These are phyloP conservation scores for Pseudorhiza aurosa DNA, from an alignment of 30 jellyfish, hydroid and myxozoan genomes.

Conservation along the genomic window DNA sequence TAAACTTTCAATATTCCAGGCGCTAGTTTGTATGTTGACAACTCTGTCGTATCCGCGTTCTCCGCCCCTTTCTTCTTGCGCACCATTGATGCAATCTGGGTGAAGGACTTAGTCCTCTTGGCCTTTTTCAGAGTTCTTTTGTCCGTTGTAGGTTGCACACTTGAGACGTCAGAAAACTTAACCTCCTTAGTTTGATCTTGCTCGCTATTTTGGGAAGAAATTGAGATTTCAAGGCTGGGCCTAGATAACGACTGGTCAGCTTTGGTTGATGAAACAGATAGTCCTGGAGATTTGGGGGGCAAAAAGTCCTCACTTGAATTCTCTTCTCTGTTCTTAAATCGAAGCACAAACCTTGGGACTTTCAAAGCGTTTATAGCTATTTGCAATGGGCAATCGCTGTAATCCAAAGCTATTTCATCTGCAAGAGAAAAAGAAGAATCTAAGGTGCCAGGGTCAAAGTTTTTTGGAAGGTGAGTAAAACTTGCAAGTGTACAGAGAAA, in stretches of 20 bases:
- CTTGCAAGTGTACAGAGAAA: too few relatives aligned
- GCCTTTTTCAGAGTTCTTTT: slow-evolving; percentile 11
- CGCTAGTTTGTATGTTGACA: slow-evolving; percentile 89
- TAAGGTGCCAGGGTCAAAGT: too few relatives aligned
- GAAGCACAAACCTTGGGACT: slow-evolving; percentile 88
- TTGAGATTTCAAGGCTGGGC: too few relatives aligned
- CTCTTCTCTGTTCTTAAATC: slow-evolving; percentile 19
- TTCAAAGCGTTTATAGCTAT: slow-evolving; percentile 89
- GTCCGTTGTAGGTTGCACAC: too few relatives aligned
- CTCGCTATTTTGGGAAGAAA: too few relatives aligned
- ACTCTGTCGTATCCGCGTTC: slow-evolving; percentile 76
- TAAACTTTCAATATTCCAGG: slow-evolving; percentile 96
- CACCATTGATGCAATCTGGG: slow-evolving; percentile 66
- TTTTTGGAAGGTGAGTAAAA: too few relatives aligned
- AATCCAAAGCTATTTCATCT: slow-evolving; percentile 79
- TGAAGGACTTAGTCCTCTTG: slow-evolving; percentile 38
- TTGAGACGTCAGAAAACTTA: too few relatives aligned
- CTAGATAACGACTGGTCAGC: background rate
- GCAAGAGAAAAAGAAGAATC: too few relatives aligned
- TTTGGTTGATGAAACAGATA: background rate
- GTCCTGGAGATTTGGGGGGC: background rate
- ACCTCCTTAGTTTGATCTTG: too few relatives aligned
- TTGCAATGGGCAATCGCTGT: slow-evolving; percentile 86
- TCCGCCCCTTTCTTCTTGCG: slow-evolving; percentile 76
- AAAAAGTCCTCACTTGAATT: background rate